Base-by-base conservation (phyloP, 2,888 invertebrate species). In the Agrochola circellaris region DNA sequence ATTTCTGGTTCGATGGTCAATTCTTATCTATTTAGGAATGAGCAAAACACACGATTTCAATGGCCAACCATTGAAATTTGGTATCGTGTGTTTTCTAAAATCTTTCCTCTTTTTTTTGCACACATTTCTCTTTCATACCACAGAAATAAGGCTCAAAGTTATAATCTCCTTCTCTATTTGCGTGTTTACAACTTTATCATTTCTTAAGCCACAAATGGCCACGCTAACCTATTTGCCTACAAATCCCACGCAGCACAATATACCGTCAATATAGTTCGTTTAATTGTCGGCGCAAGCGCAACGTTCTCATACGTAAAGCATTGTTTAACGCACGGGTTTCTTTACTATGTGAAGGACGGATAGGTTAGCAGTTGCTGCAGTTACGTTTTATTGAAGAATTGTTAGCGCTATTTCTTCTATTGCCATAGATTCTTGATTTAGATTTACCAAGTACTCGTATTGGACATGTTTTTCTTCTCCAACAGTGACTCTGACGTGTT, bases 271-370 rank as follows among this genome's bases (percentile, higher is more conserved):
- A 85, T 78, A 71, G 81, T 86, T 82, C 84, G 83, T 85, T 84
- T 79, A 85, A 89, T 89, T 87, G 82, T 75, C 91, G 73, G 88
- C 91, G 79, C 83, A 83, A 74, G 83, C 85, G 92, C 89, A 93
- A 91, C 77, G 65, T 92, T 92, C 92, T 90, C 93, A 93, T 89
- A 85, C 84, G 74, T 85, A 76, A 75, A 78, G 84, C 89, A 91
- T 91, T 90, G 90, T 90, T 86, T 86, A 76, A 80, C 83, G 84
- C 84, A 84, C 78, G 87, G 88, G 89, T 92, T 90, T 89, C 89
- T 92, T 92, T 91, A 90, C 89, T 88, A 78, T 79, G 65, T 79
- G 89, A 91, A 91, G 90, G 91, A 89, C 91, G 77, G 54, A 56
- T 4, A 68, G 48, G 64, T 76, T 65, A 68, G 60, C 66, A 62